phyloP scores from a whole-genome alignment of 2,888 invertebrate genomes.

The Sipunculus nudus region DNA sequence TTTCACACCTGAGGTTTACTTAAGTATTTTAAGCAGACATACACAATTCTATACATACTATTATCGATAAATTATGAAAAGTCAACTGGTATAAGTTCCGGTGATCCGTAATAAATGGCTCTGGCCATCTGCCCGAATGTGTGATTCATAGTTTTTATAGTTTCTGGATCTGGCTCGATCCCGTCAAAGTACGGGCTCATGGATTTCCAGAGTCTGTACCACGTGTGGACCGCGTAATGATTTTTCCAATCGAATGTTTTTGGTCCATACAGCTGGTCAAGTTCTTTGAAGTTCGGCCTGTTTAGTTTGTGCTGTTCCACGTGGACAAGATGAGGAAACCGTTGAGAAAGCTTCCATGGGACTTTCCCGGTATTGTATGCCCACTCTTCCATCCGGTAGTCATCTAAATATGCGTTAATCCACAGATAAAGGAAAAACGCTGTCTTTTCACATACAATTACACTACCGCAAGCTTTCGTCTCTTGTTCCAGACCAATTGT shows the following conservation, averaged over 20 bases:
- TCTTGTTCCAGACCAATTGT: constrained; percentile 34
- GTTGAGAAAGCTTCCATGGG: constrained; percentile 38
- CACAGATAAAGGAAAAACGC: constrained; percentile 41
- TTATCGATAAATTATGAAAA: too few species aligned
- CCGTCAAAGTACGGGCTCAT: constrained; percentile 37
- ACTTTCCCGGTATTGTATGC: constrained; percentile 45
- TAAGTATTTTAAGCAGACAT: too few species aligned
- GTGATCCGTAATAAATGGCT: constrained; percentile 34
- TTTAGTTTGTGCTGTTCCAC: constrained; percentile 35
- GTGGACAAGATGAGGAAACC: constrained; percentile 42
- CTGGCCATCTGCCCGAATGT: constrained; percentile 44
- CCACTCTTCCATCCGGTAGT: constrained; percentile 44
- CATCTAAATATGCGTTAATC: constrained; percentile 44
- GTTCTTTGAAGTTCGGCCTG: constrained; percentile 41
- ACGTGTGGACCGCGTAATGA: constrained; percentile 54
- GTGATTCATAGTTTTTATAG: constrained; percentile 38
- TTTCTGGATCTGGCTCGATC: constrained; percentile 39
- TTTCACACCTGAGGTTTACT: too few species aligned
- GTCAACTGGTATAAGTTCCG: constrained; percentile 23
- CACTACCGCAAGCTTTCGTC: constrained; percentile 42
- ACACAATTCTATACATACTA: too few species aligned
- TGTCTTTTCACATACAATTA: constrained; percentile 38
- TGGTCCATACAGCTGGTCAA: constrained; percentile 39
- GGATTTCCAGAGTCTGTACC: constrained; percentile 40
- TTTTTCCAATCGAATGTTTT: constrained; percentile 37